Percentiles rank a stretch among this genome's conserved stretches.
These are phyloP conservation scores for Tenebrio molitor DNA, from an alignment of 1,140 invertebrate genomes.

Conservation along the genomic window DNA sequence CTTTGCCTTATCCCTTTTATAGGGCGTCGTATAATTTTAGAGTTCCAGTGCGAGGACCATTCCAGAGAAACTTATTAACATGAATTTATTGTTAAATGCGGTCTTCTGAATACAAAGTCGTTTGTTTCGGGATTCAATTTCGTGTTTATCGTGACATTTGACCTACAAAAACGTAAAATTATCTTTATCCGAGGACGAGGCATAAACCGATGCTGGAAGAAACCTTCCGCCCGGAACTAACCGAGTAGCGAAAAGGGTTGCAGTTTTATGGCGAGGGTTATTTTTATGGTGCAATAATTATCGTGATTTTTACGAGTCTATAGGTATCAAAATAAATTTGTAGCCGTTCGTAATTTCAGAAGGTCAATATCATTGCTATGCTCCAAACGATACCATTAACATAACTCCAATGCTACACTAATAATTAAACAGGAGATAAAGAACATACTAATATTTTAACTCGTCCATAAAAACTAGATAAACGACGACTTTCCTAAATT, in stretches of 20 bases:
- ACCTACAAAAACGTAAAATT: conserved; percentile 35
- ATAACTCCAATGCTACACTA: conserved; percentile 12
- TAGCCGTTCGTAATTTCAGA: neutral
- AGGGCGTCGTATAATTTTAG: conserved; percentile 30
- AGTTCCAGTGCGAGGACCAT: conserved; percentile 18
- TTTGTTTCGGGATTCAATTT: conserved; percentile 30
- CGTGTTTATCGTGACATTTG: conserved; percentile 35
- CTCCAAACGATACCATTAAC: neutral
- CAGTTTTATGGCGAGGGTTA: neutral
- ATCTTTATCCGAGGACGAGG: conserved; percentile 24
- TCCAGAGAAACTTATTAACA: conserved; percentile 36
- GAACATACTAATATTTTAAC: too few species aligned
- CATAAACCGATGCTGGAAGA: conserved; percentile 7
- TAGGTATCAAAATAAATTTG: neutral
- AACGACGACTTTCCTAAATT: too few species aligned
- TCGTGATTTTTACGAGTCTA: neutral
- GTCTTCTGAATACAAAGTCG: conserved; percentile 33
- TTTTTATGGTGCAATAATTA: conserved; percentile 22
- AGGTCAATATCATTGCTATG: conserved; percentile 23
- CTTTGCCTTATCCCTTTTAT: conserved; percentile 21
- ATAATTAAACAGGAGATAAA: too few species aligned
- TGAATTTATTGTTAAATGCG: conserved; percentile 35
- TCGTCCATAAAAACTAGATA: too few species aligned
- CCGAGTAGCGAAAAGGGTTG: conserved; percentile 1
- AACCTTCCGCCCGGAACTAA: neutral